A percentile compares a stretch with the other conserved stretches of the same genome.
These are phyloP conservation scores for Zonotrichia albicollis DNA, from an alignment of 2,797 vertebrate species.

Conservation along the genomic window DNA sequence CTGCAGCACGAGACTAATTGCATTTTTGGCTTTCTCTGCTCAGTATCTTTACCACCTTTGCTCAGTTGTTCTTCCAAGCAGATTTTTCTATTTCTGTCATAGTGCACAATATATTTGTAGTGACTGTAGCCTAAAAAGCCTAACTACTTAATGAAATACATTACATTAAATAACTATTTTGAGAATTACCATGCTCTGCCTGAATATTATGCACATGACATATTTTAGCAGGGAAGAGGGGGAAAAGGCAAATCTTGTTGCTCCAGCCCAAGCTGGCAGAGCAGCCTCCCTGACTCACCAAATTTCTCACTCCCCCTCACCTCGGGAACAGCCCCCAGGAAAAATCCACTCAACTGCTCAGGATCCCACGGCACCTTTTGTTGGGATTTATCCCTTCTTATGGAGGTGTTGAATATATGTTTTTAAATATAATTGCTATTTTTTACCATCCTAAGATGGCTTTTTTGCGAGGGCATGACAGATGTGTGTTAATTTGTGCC, in stretches of 20 bases:
- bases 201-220: not conserved
- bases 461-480: not conserved
- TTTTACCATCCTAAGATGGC: not conserved
- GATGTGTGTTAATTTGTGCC: slow-evolving; percentile 3
- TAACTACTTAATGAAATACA: slow-evolving; percentile 24
- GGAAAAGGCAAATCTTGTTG: not conserved
- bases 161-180: not conserved
- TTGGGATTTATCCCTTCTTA: not conserved
- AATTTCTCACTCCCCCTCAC: not conserved
- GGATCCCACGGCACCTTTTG: not conserved
- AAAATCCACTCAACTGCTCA: not conserved
- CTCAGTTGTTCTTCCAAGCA: not conserved
- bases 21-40: not conserved
- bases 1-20: not conserved
- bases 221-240: not conserved
- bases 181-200: not conserved
- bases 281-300: not conserved
- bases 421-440: not conserved
- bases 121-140: not conserved
- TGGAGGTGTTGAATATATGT: not conserved
- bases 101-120: slow-evolving; percentile 7
- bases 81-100: not conserved
- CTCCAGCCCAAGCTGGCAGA: not conserved
- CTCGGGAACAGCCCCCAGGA: not conserved
- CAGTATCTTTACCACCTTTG: not conserved